These are phyloP conservation scores for Varroa destructor DNA, from an alignment of 1,140 invertebrate genomes.

Conservation along the genomic window DNA sequence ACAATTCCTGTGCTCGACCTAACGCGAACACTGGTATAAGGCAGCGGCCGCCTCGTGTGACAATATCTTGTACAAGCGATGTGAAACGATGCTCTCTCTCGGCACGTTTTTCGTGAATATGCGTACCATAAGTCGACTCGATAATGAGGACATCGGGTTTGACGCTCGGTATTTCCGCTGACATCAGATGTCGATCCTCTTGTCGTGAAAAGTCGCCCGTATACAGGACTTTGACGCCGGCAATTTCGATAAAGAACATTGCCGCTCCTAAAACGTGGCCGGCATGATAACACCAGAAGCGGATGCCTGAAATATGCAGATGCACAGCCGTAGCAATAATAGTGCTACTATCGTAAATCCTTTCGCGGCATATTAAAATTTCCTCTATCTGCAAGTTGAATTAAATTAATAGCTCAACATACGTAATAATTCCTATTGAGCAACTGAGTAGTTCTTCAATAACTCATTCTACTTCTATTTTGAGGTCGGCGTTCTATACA, in stretches of 20 bases:
- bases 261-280: slow-evolving; percentile 97
- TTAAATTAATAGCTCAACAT: too few relatives aligned
- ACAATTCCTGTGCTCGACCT: slow-evolving; percentile 87
- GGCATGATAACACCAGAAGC: slow-evolving; percentile 95
- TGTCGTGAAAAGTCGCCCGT: slow-evolving; percentile 97
- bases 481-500: too few relatives aligned
- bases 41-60: slow-evolving; percentile 83
- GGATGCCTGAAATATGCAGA: slow-evolving; percentile 29
- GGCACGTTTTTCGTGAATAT: slow-evolving; percentile 95
- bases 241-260: slow-evolving; percentile 99
- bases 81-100: slow-evolving; percentile 91
- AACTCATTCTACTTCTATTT: too few relatives aligned
- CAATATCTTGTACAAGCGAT: slow-evolving; percentile 85
- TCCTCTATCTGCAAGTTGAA: too few relatives aligned
- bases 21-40: slow-evolving; percentile 97
- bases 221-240: slow-evolving; percentile 87
- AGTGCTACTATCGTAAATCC: too few relatives aligned
- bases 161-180: slow-evolving; percentile 90
- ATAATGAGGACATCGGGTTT: slow-evolving; percentile 93
- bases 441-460: too few relatives aligned
- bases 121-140: slow-evolving; percentile 97
- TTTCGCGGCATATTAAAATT: too few relatives aligned
- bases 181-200: slow-evolving; percentile 98
- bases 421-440: too few relatives aligned
- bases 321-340: too few relatives aligned